Percentiles rank a stretch among this genome's conserved stretches.
phyloP scores from a whole-genome alignment of 2,888 invertebrate species.

The Drosophila mulleri region DNA sequence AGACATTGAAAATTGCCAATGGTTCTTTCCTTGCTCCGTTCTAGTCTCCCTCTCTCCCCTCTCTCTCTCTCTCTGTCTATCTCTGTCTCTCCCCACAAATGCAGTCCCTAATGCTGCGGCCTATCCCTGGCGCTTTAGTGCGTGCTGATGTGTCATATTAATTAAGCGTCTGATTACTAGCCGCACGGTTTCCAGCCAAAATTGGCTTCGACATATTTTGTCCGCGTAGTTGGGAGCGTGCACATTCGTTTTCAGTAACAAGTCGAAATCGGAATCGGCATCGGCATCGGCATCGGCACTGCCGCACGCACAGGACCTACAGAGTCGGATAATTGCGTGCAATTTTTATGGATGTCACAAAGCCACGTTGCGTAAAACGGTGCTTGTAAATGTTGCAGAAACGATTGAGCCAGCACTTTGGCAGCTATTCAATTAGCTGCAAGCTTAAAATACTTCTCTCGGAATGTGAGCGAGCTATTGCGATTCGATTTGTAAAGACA shows the following conservation, averaged over 20 bases:
- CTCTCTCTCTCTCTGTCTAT: neutral
- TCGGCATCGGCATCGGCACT: neutral
- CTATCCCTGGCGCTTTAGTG: conserved; percentile 19
- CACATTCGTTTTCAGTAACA: conserved; percentile 14
- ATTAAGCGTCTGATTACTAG: conserved; percentile 76
- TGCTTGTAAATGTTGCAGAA: conserved; percentile 18
- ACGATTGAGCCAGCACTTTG: conserved; percentile 20
- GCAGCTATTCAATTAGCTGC: conserved; percentile 30
- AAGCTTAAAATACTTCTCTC: neutral
- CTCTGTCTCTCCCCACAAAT: neutral
- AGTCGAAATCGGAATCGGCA: neutral
- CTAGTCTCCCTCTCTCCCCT: neutral
- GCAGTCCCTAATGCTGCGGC: conserved; percentile 1
- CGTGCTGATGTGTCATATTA: conserved; percentile 70
- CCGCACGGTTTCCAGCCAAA: conserved; percentile 28
- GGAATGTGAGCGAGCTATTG: neutral
- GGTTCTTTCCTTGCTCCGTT: conserved; percentile 17
- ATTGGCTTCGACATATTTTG: conserved; percentile 43
- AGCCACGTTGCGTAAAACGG: conserved; percentile 22
- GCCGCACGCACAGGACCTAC: conserved; percentile 9
- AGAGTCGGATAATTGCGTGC: conserved; percentile 60
- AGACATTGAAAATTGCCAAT: conserved; percentile 52
- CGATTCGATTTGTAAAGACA: too few species aligned
- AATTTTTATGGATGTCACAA: conserved; percentile 60
- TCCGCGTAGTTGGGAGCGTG: conserved; percentile 23